Conservation (phyloP, 2,113 vertebrate species). For the Zosterops borbonicus region DNA sequence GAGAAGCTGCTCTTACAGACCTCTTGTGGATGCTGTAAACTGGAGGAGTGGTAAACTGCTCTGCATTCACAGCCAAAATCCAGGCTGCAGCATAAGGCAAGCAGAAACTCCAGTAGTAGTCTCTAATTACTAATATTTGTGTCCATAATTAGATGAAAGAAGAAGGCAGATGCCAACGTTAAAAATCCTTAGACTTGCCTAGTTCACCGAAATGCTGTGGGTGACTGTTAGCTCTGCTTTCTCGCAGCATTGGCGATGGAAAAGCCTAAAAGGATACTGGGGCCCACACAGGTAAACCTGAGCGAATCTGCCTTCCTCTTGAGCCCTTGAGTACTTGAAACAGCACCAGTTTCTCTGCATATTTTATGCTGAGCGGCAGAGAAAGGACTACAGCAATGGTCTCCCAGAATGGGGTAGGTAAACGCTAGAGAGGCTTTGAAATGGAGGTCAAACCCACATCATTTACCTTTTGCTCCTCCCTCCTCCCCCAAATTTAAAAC, state of each 20-base stretch:
- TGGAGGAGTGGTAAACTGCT: neutral
- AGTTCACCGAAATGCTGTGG: neutral
- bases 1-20: conserved; percentile 25
- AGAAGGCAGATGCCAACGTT: neutral
- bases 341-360: neutral
- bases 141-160: neutral
- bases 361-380: neutral
- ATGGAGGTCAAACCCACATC: neutral
- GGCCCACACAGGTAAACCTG: neutral
- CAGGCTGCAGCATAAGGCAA: neutral
- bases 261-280: neutral
- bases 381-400: neutral
- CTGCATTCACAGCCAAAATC: neutral
- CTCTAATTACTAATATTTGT: neutral
- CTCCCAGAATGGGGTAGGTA: neutral
- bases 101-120: neutral
- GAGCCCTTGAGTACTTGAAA: neutral
- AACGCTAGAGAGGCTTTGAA: neutral
- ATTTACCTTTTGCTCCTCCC: neutral
- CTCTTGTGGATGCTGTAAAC: conserved; percentile 33
- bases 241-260: neutral
- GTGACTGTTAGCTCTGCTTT: neutral
- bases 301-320: neutral
- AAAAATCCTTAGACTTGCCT: neutral
- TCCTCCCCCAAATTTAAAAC: neutral